Evolutionary conservation across 2,113 vertebrate genomes (phyloP), one percentile per base, ranked within the genome.

Genomic region (Dryoscopus gambensis): DNA sequence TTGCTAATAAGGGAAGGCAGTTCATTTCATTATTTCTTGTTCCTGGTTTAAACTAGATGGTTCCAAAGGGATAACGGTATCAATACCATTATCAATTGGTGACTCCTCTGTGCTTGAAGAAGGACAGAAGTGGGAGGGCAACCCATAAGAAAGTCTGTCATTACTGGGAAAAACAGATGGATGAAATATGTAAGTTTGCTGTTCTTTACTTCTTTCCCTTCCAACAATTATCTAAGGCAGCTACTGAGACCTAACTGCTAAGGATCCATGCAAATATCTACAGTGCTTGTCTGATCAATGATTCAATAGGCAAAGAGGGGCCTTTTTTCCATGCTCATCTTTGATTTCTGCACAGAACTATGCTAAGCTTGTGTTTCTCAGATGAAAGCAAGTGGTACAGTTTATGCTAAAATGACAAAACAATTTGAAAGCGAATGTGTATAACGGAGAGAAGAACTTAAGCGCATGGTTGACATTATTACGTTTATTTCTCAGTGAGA

Each of bases 371-470:
- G 92, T 97, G 96, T 93, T 92, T 87, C 93, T 92, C 64, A 96
- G 88, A 95, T 97, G 97, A 97, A 97, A 98, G 91, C 96, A 97
- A 97, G 95, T 93, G 87, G 76, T 97, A 89, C 95, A 95, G 87
- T 97, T 96, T 98, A 97, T 97, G 97, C 95, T 97, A 98, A 98
- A 97, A 97, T 85, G 95, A 94, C 97, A 98, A 97, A 97, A 95
- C 96, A 96, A 97, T 97, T 97, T 96, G 96, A 97, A 98, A 97
- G 97, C 9, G 96, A 95, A 97, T 97, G 87, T 74, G 85, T 95
- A 88, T 97, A 97, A 95, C 69, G 95, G 95, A 96, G 97, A 97
- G 96, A 95, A 96, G 96, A 97, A 97, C 94, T 97, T 97, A 97
- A 96, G 96, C 96, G 62, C 94, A 97, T 93, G 91, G 94, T 87